Evolutionary conservation across 2,113 vertebrate species (phyloP), one percentile per base, ranked within the genome.

Genomic region (Xerus inauris): DNA sequence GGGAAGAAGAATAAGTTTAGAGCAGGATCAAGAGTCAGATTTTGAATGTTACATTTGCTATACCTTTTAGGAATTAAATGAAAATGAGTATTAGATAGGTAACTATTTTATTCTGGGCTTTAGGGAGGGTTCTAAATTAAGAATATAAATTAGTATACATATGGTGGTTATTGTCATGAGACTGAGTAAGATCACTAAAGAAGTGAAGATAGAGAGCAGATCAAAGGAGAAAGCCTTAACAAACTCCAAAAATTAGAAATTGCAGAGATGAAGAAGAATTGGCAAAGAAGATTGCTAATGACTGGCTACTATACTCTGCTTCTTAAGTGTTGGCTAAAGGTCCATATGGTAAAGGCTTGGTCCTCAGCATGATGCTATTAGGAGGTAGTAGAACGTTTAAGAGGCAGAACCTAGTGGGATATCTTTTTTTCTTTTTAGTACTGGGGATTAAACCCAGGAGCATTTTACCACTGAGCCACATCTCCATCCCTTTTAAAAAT

Each of bases 41-140:
- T 79, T 94, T 87, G 40, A 82, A 26, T 77, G 51, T 86, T 84
- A 77, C 45, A 86, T 28, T 91, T 82, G 16, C 87, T 49, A 69
- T 83, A 6, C 2, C 30, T 92, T 87, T 87, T 30, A 67, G 24
- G 87, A 80, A 92, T 89, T 28, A 20, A 62, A 84, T 79, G 17
- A 65, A 92, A 87, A 82, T 51, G 9, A 87, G 65, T 59, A 94
- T 89, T 80, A 83, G 6, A 13, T 47, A 77, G 22, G 40, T 94
- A 86, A 38, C 9, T 93, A 91, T 92, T 81, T 71, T 19, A 90
- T 26, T 88, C 47, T 82, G 30, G 47, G 32, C 30, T 83, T 83
- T 42, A 45, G 67, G 17, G 22, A 91, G 87, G 20, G 28, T 30
- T 75, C 38, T 84, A 22, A 49, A 7, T 28, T 76, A 93, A 88